Evolutionary conservation across 2,888 invertebrate species (phyloP).

Genomic region (Cheilosia variabilis): DNA sequence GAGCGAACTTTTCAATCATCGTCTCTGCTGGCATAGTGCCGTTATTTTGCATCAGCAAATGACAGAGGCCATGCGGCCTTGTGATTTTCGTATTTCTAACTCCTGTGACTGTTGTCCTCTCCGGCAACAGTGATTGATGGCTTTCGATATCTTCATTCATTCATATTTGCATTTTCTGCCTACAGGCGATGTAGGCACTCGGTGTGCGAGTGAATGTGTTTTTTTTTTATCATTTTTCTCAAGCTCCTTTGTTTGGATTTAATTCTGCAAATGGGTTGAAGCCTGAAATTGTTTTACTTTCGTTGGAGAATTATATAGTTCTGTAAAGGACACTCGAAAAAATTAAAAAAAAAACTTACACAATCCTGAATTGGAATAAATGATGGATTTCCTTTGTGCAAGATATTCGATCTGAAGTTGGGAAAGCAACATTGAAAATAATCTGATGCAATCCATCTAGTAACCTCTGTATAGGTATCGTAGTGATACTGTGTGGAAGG

Average conservation of each 20-base stretch:
- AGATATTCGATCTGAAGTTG: too few relatives aligned
- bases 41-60: conserved; percentile 47
- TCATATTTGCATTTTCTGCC: conserved; percentile 68
- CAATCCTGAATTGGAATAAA: too few relatives aligned
- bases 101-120: conserved; percentile 47
- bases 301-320: not conserved
- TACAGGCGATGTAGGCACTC: not conserved
- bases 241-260: conserved; percentile 59
- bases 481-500: too few relatives aligned
- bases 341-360: not conserved
- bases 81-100: conserved; percentile 43
- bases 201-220: not conserved
- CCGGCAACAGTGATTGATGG: conserved; percentile 68
- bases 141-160: conserved; percentile 70
- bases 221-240: conserved; percentile 13
- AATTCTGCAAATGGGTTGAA: conserved; percentile 71
- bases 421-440: too few relatives aligned
- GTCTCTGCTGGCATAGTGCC: conserved; percentile 28
- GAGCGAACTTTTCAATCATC: conserved; percentile 70
- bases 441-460: too few relatives aligned
- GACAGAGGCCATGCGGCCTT: conserved; percentile 55
- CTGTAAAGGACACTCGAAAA: conserved; percentile 34
- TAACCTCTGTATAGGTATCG: too few relatives aligned
- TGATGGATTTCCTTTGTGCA: too few relatives aligned
- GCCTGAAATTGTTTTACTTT: conserved; percentile 33